Evolutionary conservation across 2,797 vertebrate species (phyloP), one percentile per base, ranked within the genome.

Genomic region (Smutsia temminckii): DNA sequence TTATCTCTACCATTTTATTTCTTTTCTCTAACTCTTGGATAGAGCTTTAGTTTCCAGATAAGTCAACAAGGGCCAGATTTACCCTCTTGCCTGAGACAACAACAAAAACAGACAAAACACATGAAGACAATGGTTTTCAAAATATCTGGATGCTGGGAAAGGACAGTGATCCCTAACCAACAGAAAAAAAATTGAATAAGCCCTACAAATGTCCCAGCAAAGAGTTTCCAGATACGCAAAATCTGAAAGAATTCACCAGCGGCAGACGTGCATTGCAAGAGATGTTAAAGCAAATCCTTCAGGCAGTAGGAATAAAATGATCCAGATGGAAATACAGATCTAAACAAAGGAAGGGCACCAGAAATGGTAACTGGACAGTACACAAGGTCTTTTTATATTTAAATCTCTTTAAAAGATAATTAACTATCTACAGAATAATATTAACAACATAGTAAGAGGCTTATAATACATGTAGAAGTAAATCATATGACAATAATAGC

Each of bases 11-110:
- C 23, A 64, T 55, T 93, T 86, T 85, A 68, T 34, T 81, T 75
- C 57, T 84, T 91, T 75, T 85, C 29, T 85, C 53, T 57, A 96
- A 89, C 51, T 96, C 69, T 71, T 85, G 46, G 71, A 72, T 83
- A 85, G 66, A 94, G 32, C 12, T 61, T 74, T 4, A 78, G 59
- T 14, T 93, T 96, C 34, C 46, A 93, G 55, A 89, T 29, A 49
- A 77, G n/a, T 21, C 34, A 86, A 29, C 23, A 59, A 71, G 21
- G 84, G 8, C 17, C 51, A 84, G 51, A 84, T 34, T 81, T 80
- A 77, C n/a, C 21, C 32, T 64, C 18, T 61, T 68, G 55, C 21
- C 23, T 69, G 9, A 87, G 92, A 86, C 27, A 91, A 74, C 18
- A 71, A 74, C 25, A 92, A 46, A 69, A 49, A 53, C 3, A 79